These are phyloP conservation scores for Tineola bisselliella DNA, from an alignment of 2,888 invertebrate genomes.

Conservation along the genomic window DNA sequence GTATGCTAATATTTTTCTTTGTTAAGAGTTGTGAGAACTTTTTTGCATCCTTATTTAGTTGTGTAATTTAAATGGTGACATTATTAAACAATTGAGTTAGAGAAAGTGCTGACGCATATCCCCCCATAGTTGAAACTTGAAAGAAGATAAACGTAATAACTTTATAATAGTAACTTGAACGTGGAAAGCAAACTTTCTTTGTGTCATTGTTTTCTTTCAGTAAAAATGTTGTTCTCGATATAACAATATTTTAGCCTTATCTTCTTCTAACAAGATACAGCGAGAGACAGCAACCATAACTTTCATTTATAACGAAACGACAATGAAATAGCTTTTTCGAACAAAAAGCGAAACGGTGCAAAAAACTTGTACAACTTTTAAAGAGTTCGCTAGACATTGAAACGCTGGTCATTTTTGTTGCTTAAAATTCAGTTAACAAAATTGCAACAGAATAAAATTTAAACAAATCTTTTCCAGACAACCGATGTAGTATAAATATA, in stretches of 20 bases:
- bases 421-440: background rate
- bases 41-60: background rate
- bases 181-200: background rate
- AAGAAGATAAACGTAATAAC: background rate
- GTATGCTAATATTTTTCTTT: background rate
- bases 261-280: slow-evolving; percentile 11
- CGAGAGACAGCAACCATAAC: slow-evolving; percentile 13
- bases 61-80: background rate
- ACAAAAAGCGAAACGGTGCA: slow-evolving; percentile 10
- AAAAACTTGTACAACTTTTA: slow-evolving; percentile 9
- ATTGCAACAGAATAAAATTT: background rate
- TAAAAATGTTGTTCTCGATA: slow-evolving; percentile 11
- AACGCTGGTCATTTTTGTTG: background rate
- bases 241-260: slow-evolving; percentile 12
- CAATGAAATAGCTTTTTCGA: slow-evolving; percentile 8
- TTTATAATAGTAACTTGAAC: background rate
- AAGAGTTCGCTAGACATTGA: slow-evolving; percentile 4
- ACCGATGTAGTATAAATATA: background rate
- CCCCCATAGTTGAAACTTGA: background rate
- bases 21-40: background rate
- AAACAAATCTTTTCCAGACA: background rate
- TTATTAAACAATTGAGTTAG: background rate
- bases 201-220: slow-evolving; percentile 11
- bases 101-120: background rate
- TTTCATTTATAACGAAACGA: slow-evolving; percentile 13